Evolutionary conservation across 2,797 vertebrate species (phyloP), one percentile per base, ranked within the genome.

Genomic region (Cynodonichthys magdalenae): DNA sequence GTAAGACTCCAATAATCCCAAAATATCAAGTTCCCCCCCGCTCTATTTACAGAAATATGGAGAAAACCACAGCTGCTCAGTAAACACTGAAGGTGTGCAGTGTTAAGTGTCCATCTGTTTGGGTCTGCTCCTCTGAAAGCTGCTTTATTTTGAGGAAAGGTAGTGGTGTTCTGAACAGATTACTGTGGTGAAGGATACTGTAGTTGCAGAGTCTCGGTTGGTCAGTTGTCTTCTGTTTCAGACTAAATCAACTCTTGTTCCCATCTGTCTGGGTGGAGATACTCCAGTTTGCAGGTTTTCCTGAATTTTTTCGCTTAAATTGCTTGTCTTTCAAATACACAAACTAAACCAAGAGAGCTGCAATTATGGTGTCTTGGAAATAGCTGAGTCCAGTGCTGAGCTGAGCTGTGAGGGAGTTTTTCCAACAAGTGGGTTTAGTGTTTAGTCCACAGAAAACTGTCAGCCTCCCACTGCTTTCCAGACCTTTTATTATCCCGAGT

Each of bases 291-390:
- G 73, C 79, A 74, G 77, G 69, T 76, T 89, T 89, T 70, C 63
- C 71, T 34, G 54, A 79, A 65, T 85, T 63, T 66, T 66, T 51
- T 36, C 48, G 72, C 74, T 15, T 20, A 75, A 60, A 29, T 83
- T 67, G 71, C 73, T 62, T 41, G 56, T 70, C 72, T 77, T 74
- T 80, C 80, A 73, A 59, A 69, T 76, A 80, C 68, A 75, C 68
- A 70, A 76, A 73, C 71, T 71, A 75, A 86, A 85, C 84, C 64
- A 77, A 79, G 75, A 73, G 70, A 72, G 51, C 66, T 86, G 77
- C 88, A 94, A 92, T 93, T 91, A 89, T 69, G 73, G 81, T 74
- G 62, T 39, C 54, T 81, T 81, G 70, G 66, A 90, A 90, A 89
- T 84, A 81, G 82, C 80, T 45, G 74, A 88, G 66, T 69, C 75